Evolutionary conservation across 1,140 invertebrate genomes (phyloP), one percentile per base, ranked within the genome.

Genomic region (Cherax destructor): DNA sequence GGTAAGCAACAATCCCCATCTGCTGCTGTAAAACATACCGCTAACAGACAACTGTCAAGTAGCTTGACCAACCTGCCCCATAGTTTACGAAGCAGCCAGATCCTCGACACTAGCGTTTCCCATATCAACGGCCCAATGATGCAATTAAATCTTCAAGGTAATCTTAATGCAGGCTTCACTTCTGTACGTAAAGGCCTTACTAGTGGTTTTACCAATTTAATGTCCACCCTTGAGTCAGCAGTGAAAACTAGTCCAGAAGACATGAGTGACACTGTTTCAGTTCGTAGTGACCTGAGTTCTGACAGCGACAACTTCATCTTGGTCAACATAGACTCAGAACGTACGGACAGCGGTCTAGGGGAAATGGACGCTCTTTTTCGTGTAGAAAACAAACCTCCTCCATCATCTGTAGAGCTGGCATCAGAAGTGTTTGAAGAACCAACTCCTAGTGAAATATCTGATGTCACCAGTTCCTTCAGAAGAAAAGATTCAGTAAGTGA

Each of bases 361-460:
- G 90, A 89, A 81, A 79, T 91, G 80, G 92, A 92, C 65, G 92
- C 92, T n/a, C 74, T 88, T 3, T 92, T 92, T 56, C 77, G 89
- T 21, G 85, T 88, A 65, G 79, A 78, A 16, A 76, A 91, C 59
- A 88, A 85, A 30, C 61, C 80, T 24, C 80, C 89, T 77, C 41
- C 89, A 24, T 94, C 94, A 9, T 2, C 96, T 97, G 52, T 95
- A 1, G 98, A 98, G 94, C 96, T 98, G 47, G 98, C 97, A 10
- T 97, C 96, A 69, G 98, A 99, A 94, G 97, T 97, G 18, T 95
- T 97, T 47, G 97, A 98, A 94, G 97, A 97, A 92, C 83, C 90
- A 47, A 95, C 97, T 0, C 96, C 97, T 21, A 98, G 97, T 93
- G 97, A 97, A 93, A 96, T 96, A 88, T 97, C 97, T 1, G 95